phyloP scores from a whole-genome alignment of 2,797 vertebrate genomes.

The Syngnathus rostellatus region DNA sequence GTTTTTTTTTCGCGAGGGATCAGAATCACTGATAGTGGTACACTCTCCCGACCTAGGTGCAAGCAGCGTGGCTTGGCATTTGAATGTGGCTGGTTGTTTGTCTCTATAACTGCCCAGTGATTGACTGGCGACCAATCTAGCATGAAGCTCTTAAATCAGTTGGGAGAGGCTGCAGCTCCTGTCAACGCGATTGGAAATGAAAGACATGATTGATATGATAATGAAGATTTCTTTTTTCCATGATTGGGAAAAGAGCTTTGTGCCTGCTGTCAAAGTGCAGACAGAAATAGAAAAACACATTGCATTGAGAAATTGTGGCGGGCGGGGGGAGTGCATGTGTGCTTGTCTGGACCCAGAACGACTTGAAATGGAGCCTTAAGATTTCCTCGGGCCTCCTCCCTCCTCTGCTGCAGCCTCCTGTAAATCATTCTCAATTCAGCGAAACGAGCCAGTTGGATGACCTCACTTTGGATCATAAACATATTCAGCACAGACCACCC shows the following conservation, averaged over 20 bases:
- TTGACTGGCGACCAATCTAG: background rate
- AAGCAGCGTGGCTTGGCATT: too few species aligned
- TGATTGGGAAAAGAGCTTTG: background rate
- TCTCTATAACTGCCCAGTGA: background rate
- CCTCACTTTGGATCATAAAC: constrained; percentile 80
- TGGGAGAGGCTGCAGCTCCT: background rate
- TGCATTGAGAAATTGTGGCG: constrained; percentile 39
- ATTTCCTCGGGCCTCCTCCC: constrained; percentile 61
- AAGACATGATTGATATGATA: constrained; percentile 3
- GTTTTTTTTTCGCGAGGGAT: too few species aligned
- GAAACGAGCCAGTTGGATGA: constrained; percentile 82
- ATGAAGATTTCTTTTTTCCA: constrained; percentile 8
- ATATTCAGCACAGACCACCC: constrained; percentile 77
- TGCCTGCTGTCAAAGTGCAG: background rate
- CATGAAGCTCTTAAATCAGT: background rate
- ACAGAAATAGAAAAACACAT: constrained; percentile 17
- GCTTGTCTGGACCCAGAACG: constrained; percentile 29
- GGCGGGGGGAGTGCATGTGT: constrained; percentile 41
- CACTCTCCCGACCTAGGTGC: background rate
- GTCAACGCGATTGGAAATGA: background rate
- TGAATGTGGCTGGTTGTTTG: background rate
- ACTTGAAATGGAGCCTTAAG: constrained; percentile 48
- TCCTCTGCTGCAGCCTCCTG: constrained; percentile 62
- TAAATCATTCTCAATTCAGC: constrained; percentile 80
- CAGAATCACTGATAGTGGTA: background rate